Conservation (phyloP, 2,888 invertebrate species). For the Therioaphis trifolii region DNA sequence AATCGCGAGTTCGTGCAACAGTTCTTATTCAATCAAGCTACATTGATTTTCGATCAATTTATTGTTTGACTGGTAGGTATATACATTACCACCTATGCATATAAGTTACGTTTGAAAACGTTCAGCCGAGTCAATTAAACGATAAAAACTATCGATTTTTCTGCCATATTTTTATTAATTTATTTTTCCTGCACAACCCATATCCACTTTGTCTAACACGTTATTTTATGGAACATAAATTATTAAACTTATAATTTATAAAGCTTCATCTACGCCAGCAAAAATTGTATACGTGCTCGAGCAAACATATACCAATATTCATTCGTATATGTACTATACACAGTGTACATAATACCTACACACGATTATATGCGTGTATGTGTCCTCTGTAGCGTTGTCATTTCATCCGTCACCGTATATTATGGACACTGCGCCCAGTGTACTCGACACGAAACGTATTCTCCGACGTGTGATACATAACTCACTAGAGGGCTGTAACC, state of each 20-base stretch:
- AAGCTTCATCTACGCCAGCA: neutral
- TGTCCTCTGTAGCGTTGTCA: neutral
- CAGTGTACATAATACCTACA: no score
- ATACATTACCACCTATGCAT: no score
- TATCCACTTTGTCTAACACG: no score
- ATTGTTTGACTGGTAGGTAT: no score
- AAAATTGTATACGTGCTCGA: neutral
- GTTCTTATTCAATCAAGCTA: neutral
- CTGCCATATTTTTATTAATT: neutral
- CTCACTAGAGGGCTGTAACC: neutral
- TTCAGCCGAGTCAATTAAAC: no score
- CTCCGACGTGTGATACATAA: neutral
- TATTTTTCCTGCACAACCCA: neutral
- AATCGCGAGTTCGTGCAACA: neutral
- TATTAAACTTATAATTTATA: no score
- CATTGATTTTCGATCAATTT: neutral
- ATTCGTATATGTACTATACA: neutral
- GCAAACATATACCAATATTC: neutral
- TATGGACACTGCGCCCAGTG: neutral
- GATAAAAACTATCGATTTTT: no score
- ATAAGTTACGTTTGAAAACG: no score
- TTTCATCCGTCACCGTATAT: no score
- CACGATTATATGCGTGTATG: neutral
- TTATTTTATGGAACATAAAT: neutral
- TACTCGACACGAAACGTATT: no score